Evolutionary conservation across 2,797 vertebrate genomes (phyloP).

Genomic region (Epinephelus awoara): DNA sequence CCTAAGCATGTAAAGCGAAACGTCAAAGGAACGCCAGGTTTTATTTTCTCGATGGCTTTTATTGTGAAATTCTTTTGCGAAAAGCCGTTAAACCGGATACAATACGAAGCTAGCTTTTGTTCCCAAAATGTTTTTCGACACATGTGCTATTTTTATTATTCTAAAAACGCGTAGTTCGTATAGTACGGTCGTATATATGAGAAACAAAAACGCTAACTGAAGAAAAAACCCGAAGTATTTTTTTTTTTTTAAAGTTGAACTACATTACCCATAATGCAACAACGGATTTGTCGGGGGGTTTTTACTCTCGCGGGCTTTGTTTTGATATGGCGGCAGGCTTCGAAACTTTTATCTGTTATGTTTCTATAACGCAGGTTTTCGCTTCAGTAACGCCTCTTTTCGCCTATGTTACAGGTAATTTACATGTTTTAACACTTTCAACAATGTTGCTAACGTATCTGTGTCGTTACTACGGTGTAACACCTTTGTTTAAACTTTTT

Average conservation of each 20-base stretch:
- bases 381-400: slow-evolving; percentile 1
- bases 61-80: slow-evolving; percentile 50
- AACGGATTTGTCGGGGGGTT: rapidly evolving
- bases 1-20: rapidly evolving
- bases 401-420: slow-evolving; percentile 57
- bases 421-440: neutral
- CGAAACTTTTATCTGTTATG: slow-evolving; percentile 60
- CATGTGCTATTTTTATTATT: rapidly evolving
- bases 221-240: too few relatives aligned
- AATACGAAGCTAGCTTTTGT: rapidly evolving
- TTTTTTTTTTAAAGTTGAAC: slow-evolving; percentile 22
- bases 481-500: neutral
- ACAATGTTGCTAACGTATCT: neutral
- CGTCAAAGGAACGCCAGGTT: rapidly evolving
- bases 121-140: neutral
- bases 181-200: too few relatives aligned
- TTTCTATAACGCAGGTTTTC: neutral
- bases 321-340: slow-evolving; percentile 86
- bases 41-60: neutral
- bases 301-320: slow-evolving; percentile 85
- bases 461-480: neutral
- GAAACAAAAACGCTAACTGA: rapidly evolving
- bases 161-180: rapidly evolving
- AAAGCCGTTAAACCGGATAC: slow-evolving; percentile 25
- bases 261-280: slow-evolving; percentile 72